These are phyloP conservation scores for Andrena chrysosceles DNA, from an alignment of 2,888 invertebrate genomes.

Conservation along the genomic window DNA sequence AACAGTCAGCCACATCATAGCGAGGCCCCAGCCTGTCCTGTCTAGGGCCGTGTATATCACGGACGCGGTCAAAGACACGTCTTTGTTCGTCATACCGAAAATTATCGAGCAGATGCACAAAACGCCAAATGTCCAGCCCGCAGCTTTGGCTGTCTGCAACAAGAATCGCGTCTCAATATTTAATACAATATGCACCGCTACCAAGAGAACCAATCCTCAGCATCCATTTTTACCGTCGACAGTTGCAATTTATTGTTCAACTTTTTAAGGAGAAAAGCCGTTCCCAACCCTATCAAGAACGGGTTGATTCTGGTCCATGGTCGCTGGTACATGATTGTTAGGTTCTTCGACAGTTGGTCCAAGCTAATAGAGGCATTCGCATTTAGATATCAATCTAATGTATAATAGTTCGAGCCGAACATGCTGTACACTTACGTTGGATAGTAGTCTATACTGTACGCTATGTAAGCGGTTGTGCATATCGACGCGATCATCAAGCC, in stretches of 20 bases:
- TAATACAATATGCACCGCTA: not conserved
- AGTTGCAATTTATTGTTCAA: constrained; percentile 75
- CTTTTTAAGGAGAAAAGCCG: constrained; percentile 85
- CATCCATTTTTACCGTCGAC: constrained; percentile 70
- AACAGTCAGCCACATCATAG: constrained; percentile 87
- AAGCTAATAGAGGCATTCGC: constrained; percentile 76
- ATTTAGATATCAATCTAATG: not conserved
- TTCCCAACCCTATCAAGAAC: constrained; percentile 83
- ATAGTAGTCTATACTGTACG: constrained; percentile 83
- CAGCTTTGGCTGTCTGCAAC: constrained; percentile 76
- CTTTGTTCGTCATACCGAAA: constrained; percentile 83
- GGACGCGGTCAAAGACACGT: constrained; percentile 84
- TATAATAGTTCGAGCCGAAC: not conserved
- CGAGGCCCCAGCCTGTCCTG: constrained; percentile 86
- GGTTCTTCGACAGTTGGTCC: constrained; percentile 82
- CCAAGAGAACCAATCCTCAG: not conserved
- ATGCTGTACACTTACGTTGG: constrained; percentile 83
- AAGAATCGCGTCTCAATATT: constrained; percentile 5
- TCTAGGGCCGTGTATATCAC: constrained; percentile 86
- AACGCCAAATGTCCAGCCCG: constrained; percentile 84
- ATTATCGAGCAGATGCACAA: constrained; percentile 83
- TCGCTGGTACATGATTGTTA: constrained; percentile 83
- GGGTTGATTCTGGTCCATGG: constrained; percentile 84
- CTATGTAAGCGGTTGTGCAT: constrained; percentile 80
- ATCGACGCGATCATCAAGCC: constrained; percentile 79